Base-by-base conservation (phyloP, 2,888 invertebrate species). In the Chromoteleia sp. region DNA sequence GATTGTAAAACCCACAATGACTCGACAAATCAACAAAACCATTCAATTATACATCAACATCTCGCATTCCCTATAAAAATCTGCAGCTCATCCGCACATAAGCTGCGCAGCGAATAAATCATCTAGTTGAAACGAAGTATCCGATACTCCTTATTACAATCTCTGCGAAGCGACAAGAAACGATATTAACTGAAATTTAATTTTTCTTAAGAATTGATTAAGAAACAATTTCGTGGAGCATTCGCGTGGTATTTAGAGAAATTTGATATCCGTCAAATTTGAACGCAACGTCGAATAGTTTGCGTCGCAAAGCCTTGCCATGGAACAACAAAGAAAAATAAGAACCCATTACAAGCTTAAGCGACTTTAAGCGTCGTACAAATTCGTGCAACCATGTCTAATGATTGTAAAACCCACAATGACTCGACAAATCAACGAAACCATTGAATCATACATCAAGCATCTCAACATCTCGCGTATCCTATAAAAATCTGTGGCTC, bases 21-120 rank as follows among this genome's bases (percentile, higher is more conserved):
- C 59, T 29, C 36, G 25, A 33, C 59, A 19, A 25, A 61, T 61
- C 52, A 17, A 15, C 29, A 1, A 15, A 56, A 6, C 14, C 50
- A 50, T 39, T 50, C 15, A 36, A 25, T 30, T 54, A 68, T 56
- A 29, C 68, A 45, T 30, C 8, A 21, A n/a, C 33, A 48, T 12
- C 33, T 48, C 45, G 25, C 25, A 1, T 36, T 19, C 36, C 19
- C 29, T 36, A 29, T 58, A 36, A 39, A 54, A 54, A 54, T 14
- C 0, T 4, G 50, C 8, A 5, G 2, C 12, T 4, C 14, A 19
- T 5, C 15, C 15, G 39, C n/a, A 14, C 39, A 3, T 36, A n/a
- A 39, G 15, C 36, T 7, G 8, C 41, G 30, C 58, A 6, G 45
- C 14, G 36, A 30, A 75, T 75, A 75, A 75, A 75, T 75, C 75